These are phyloP conservation scores for Campoletis sonorensis DNA, from an alignment of 1,140 invertebrate species.

Conservation along the genomic window DNA sequence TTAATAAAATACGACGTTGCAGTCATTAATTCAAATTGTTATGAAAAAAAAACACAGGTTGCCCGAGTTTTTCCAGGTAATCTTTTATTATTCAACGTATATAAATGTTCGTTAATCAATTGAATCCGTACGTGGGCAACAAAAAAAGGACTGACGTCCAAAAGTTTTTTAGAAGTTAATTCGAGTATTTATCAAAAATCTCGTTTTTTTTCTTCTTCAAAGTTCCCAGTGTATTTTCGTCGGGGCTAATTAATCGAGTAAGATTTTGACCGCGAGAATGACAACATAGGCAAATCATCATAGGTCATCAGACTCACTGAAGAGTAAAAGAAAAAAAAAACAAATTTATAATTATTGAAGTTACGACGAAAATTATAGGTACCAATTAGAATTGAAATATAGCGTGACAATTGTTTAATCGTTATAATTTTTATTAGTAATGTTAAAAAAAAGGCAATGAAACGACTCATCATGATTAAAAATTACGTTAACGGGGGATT, in stretches of 20 bases:
- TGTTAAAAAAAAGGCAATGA: too few species aligned
- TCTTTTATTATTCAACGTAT: slow-evolving; percentile 51
- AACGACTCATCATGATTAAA: too few species aligned
- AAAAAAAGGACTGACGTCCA: too few species aligned
- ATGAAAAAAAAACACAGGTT: slow-evolving; percentile 12
- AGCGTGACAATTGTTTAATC: too few species aligned
- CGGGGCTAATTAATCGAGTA: slow-evolving; percentile 52
- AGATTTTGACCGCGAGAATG: slow-evolving; percentile 73
- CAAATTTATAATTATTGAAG: neutral
- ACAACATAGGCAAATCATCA: slow-evolving; percentile 67
- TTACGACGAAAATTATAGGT: too few species aligned
- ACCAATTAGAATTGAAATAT: too few species aligned
- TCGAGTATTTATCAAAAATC: too few species aligned
- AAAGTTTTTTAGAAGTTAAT: too few species aligned
- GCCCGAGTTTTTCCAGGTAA: neutral
- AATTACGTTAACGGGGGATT: too few species aligned
- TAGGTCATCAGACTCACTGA: slow-evolving; percentile 48
- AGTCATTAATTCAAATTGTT: slow-evolving; percentile 35
- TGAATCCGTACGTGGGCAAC: too few species aligned
- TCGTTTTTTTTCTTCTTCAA: neutral
- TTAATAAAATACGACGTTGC: slow-evolving; percentile 40
- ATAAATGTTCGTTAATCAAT: too few species aligned
- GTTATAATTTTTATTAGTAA: too few species aligned
- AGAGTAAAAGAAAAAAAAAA: neutral
- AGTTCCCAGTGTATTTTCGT: slow-evolving; percentile 14